Conservation (phyloP, 1,140 invertebrate species). For the Cephus cinctus region DNA sequence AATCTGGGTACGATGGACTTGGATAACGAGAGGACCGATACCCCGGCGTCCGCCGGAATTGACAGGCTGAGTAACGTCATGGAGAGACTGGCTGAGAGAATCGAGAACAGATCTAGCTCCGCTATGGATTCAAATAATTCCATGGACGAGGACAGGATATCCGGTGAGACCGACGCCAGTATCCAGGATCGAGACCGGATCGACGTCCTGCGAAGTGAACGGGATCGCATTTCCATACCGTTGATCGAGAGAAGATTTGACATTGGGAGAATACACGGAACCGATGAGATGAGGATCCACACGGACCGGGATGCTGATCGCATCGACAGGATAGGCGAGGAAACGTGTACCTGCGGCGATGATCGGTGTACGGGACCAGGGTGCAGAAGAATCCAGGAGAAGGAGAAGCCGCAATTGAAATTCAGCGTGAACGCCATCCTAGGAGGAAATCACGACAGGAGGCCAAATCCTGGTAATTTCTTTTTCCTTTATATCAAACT, state of each 20-base stretch:
- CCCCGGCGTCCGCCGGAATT: background rate
- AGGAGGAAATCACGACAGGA: slow-evolving; percentile 60
- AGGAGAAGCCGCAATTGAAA: slow-evolving; percentile 78
- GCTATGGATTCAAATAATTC: slow-evolving; percentile 48
- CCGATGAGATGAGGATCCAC: slow-evolving; percentile 31
- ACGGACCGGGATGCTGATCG: slow-evolving; percentile 30
- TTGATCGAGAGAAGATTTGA: slow-evolving; percentile 37
- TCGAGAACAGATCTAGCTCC: slow-evolving; percentile 39
- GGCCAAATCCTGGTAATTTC: slow-evolving; percentile 49
- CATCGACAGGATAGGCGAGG: slow-evolving; percentile 41
- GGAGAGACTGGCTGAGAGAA: slow-evolving; percentile 45
- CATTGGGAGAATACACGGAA: slow-evolving; percentile 34
- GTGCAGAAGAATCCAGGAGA: slow-evolving; percentile 47
- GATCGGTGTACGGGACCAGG: slow-evolving; percentile 42
- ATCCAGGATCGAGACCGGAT: slow-evolving; percentile 32
- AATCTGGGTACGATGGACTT: slow-evolving; percentile 1
- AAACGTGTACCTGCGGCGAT: slow-evolving; percentile 45
- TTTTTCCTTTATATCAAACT: no score
- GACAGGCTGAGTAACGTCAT: slow-evolving; percentile 23
- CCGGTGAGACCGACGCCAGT: slow-evolving; percentile 32
- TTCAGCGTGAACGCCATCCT: slow-evolving; percentile 91
- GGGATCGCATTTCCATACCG: slow-evolving; percentile 6
- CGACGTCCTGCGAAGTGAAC: slow-evolving; percentile 11
- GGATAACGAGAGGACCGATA: slow-evolving; percentile 1
- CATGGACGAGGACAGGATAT: slow-evolving; percentile 41